These are phyloP conservation scores for Cryptocephalus moraei DNA, from an alignment of 2,888 invertebrate genomes.

Conservation along the genomic window DNA sequence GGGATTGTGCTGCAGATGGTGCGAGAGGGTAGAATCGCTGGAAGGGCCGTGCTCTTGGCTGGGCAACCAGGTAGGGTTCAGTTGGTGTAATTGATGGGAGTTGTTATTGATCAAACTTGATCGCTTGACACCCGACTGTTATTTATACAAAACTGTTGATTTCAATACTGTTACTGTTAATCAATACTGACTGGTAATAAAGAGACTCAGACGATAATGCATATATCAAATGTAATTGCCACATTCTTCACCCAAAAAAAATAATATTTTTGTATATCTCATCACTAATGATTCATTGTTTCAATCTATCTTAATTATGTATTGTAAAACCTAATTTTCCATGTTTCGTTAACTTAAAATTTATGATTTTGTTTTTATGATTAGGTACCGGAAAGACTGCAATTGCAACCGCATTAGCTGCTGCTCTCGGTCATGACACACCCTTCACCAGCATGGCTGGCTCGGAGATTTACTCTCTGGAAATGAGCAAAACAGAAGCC, in stretches of 20 bases:
- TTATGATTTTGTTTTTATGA: background rate
- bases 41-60: slow-evolving; percentile 86
- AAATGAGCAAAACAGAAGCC: slow-evolving; percentile 99
- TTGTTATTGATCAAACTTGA: slow-evolving; percentile 16
- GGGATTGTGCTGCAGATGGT: slow-evolving; percentile 97
- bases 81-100: background rate
- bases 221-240: too few species aligned
- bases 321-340: background rate
- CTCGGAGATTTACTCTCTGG: slow-evolving; percentile 95
- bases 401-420: slow-evolving; percentile 93
- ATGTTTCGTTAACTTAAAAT: background rate
- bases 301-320: background rate
- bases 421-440: slow-evolving; percentile 86
- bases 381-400: slow-evolving; percentile 84
- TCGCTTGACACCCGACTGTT: background rate
- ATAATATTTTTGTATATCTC: too few species aligned
- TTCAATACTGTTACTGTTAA: too few species aligned
- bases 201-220: too few species aligned
- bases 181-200: too few species aligned
- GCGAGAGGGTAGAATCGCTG: slow-evolving; percentile 95
- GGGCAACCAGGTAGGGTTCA: slow-evolving; percentile 74
- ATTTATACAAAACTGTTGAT: too few species aligned
- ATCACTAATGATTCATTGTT: too few species aligned
- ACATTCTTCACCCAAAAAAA: too few species aligned
- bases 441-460: slow-evolving; percentile 99